A percentile compares a stretch with the other conserved stretches of the same genome.
phyloP scores from a whole-genome alignment of 2,888 invertebrate species.

The Synergus umbraculus region DNA sequence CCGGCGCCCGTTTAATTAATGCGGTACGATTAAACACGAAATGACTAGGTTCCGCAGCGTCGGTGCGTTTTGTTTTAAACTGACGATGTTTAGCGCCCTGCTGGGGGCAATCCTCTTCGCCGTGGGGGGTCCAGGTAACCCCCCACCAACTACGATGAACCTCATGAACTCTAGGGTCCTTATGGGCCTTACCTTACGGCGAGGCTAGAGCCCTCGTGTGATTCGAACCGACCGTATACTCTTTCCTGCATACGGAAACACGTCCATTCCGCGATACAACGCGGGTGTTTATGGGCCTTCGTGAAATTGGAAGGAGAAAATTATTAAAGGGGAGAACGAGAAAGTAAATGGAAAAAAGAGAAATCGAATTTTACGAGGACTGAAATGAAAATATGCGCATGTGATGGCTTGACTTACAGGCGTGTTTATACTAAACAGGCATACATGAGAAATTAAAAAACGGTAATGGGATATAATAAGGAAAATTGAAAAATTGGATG shows the following conservation, averaged over 20 bases:
- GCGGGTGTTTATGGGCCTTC: slow-evolving; percentile 29
- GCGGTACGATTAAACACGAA: slow-evolving; percentile 74
- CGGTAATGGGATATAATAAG: neutral
- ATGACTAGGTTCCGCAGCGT: slow-evolving; percentile 71
- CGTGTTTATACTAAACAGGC: neutral
- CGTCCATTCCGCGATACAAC: slow-evolving; percentile 21
- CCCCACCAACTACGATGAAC: slow-evolving; percentile 38
- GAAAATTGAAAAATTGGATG: neutral
- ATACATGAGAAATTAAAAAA: neutral
- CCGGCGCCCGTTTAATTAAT: slow-evolving; percentile 75
- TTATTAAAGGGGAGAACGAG: slow-evolving; percentile 21
- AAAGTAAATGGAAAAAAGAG: slow-evolving; percentile 16
- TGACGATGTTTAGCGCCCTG: slow-evolving; percentile 75
- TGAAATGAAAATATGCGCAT: neutral
- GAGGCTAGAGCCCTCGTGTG: slow-evolving; percentile 37
- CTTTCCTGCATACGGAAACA: slow-evolving; percentile 48
- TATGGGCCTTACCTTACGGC: slow-evolving; percentile 27
- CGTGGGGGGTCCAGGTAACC: slow-evolving; percentile 69
- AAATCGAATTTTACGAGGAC: slow-evolving; percentile 4
- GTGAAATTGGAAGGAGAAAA: slow-evolving; percentile 29
- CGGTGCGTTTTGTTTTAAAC: slow-evolving; percentile 74
- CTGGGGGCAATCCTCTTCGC: slow-evolving; percentile 75
- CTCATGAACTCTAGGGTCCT: slow-evolving; percentile 45
- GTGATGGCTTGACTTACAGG: neutral
- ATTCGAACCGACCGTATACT: neutral